phyloP scores from a whole-genome alignment of 2,888 invertebrate genomes.

The Listrodromus nycthemerus region DNA sequence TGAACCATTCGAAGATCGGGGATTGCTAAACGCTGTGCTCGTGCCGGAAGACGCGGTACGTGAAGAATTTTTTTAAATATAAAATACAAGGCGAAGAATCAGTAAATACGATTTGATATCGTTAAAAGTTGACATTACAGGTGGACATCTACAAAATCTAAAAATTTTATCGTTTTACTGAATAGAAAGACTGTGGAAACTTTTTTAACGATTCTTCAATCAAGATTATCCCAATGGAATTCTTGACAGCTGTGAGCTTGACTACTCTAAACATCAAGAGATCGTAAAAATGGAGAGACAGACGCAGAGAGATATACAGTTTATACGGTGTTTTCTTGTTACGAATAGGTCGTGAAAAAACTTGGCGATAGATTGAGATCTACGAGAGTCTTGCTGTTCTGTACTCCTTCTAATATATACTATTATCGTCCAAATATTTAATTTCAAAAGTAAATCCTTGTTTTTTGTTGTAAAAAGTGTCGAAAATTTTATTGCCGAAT shows the following conservation, averaged over 20 bases:
- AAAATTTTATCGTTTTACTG: not conserved
- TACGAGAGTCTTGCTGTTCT: slow-evolving; percentile 10
- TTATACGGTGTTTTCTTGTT: slow-evolving; percentile 2
- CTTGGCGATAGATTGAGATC: slow-evolving; percentile 13
- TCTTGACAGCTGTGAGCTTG: slow-evolving; percentile 33
- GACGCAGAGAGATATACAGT: slow-evolving; percentile 22
- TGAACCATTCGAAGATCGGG: not conserved
- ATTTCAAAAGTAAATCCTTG: not conserved
- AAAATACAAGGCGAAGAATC: slow-evolving; percentile 1
- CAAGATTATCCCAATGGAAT: not conserved
- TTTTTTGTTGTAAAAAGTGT: not conserved
- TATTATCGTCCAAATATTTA: not conserved
- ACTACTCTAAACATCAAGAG: slow-evolving; percentile 59
- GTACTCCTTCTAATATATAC: not conserved
- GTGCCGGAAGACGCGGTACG: not conserved
- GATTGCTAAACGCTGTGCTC: not conserved
- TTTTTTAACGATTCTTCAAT: not conserved
- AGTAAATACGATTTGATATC: not conserved
- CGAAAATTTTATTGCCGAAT: not conserved
- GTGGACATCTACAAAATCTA: not conserved
- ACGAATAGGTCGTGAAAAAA: slow-evolving; percentile 19
- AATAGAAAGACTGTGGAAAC: not conserved
- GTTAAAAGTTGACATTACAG: not conserved
- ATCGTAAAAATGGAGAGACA: slow-evolving; percentile 19
- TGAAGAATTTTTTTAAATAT: not conserved